Evolutionary conservation across 2,888 invertebrate species (phyloP).

Genomic region (Lissonota sp.): DNA sequence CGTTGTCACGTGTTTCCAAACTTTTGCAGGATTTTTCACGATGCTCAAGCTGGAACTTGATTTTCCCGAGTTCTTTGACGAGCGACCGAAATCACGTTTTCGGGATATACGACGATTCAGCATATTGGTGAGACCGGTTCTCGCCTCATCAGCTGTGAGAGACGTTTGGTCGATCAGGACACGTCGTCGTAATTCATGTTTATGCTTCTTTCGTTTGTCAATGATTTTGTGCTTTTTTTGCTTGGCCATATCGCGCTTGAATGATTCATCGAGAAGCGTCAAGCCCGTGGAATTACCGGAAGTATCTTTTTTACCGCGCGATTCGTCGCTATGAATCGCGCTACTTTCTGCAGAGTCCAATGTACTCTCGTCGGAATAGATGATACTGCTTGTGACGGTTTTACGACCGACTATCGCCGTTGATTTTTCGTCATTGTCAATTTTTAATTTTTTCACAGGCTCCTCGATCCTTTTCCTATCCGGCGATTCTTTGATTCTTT

Average conservation of each 20-base stretch:
- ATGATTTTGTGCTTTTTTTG: slow-evolving; percentile 62
- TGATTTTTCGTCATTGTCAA: slow-evolving; percentile 8
- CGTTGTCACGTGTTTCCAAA: slow-evolving; percentile 70
- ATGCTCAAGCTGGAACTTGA: not conserved
- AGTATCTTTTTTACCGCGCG: slow-evolving; percentile 53
- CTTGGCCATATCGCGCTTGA: slow-evolving; percentile 74
- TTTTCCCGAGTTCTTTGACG: slow-evolving; percentile 54
- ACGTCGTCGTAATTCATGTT: slow-evolving; percentile 38
- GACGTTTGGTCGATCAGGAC: slow-evolving; percentile 47
- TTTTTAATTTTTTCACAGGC: slow-evolving; percentile 42
- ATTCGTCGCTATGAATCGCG: slow-evolving; percentile 28
- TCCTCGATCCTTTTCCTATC: slow-evolving; percentile 45
- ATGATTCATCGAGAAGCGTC: slow-evolving; percentile 76
- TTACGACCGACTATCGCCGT: slow-evolving; percentile 3
- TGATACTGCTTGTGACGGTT: slow-evolving; percentile 48
- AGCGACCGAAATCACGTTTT: slow-evolving; percentile 23
- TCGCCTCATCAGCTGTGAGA: slow-evolving; percentile 69
- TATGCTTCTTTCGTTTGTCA: slow-evolving; percentile 61
- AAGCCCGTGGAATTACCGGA: slow-evolving; percentile 71
- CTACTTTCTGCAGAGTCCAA: slow-evolving; percentile 70
- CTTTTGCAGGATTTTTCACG: slow-evolving; percentile 23
- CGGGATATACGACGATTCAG: slow-evolving; percentile 15
- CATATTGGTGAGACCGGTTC: slow-evolving; percentile 52
- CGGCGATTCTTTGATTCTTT: slow-evolving; percentile 35
- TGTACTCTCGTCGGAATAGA: slow-evolving; percentile 81